Conservation (phyloP, 1,140 invertebrate genomes). For the Archivesica marissinica region DNA sequence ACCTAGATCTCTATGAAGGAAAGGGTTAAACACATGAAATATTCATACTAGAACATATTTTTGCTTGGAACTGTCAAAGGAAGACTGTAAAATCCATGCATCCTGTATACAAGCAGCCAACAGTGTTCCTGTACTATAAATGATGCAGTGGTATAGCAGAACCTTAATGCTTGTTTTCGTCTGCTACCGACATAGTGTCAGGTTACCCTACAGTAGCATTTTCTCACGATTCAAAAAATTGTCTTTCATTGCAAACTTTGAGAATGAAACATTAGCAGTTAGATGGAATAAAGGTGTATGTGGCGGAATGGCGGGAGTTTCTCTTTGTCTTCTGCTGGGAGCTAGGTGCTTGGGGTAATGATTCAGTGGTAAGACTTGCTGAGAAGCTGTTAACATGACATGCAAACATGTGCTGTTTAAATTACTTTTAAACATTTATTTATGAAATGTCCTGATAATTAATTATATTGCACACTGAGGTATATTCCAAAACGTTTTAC, state of each 20-base stretch:
- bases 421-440: slow-evolving; percentile 60
- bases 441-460: slow-evolving; percentile 28
- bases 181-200: slow-evolving; percentile 53
- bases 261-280: slow-evolving; percentile 30
- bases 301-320: slow-evolving; percentile 46
- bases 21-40: too few species aligned
- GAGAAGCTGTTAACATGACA: slow-evolving; percentile 49
- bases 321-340: slow-evolving; percentile 41
- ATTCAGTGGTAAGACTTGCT: slow-evolving; percentile 30
- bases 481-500: too few species aligned
- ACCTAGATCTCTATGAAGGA: too few species aligned
- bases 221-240: slow-evolving; percentile 63
- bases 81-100: background rate
- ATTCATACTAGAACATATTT: too few species aligned
- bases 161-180: slow-evolving; percentile 42
- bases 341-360: slow-evolving; percentile 44
- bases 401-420: slow-evolving; percentile 52
- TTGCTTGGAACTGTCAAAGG: background rate
- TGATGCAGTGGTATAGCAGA: background rate
- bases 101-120: background rate
- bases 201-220: slow-evolving; percentile 50
- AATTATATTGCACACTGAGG: slow-evolving; percentile 1
- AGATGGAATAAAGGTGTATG: slow-evolving; percentile 63
- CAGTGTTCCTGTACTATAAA: background rate
- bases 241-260: slow-evolving; percentile 49